Evolutionary conservation across 2,888 invertebrate genomes (phyloP).

Genomic region (Gortyna flavago): DNA sequence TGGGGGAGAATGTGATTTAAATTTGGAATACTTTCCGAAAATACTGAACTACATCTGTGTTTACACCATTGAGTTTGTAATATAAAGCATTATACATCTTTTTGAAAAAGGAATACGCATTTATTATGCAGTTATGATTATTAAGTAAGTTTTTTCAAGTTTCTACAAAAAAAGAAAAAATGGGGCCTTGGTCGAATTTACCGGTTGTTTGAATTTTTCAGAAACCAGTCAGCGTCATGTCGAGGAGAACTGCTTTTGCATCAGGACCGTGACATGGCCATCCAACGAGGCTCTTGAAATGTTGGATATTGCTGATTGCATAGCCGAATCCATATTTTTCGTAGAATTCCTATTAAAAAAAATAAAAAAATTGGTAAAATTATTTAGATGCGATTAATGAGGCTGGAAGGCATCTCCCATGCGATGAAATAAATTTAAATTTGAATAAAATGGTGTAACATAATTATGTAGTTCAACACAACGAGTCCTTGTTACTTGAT

Average conservation of each 20-base stretch:
- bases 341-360: not conserved
- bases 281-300: constrained; percentile 3
- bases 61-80: too few relatives aligned
- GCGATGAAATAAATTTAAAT: too few relatives aligned
- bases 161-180: not conserved
- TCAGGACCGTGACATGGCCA: not conserved
- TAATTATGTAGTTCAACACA: too few relatives aligned
- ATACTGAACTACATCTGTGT: too few relatives aligned
- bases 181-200: not conserved
- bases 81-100: too few relatives aligned
- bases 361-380: not conserved
- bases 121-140: too few relatives aligned
- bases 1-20: too few relatives aligned
- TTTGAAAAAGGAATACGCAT: too few relatives aligned
- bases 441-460: too few relatives aligned
- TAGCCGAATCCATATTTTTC: not conserved
- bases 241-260: not conserved
- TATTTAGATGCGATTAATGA: constrained; percentile 2
- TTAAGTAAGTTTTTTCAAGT: too few relatives aligned
- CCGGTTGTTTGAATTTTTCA: constrained; percentile 3
- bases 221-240: not conserved
- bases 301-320: not conserved
- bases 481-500: too few relatives aligned
- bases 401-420: constrained; percentile 11
- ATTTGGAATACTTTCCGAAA: too few relatives aligned